Evolutionary conservation across 2,113 vertebrate species (phyloP).

Genomic region (Acinonyx jubatus): DNA sequence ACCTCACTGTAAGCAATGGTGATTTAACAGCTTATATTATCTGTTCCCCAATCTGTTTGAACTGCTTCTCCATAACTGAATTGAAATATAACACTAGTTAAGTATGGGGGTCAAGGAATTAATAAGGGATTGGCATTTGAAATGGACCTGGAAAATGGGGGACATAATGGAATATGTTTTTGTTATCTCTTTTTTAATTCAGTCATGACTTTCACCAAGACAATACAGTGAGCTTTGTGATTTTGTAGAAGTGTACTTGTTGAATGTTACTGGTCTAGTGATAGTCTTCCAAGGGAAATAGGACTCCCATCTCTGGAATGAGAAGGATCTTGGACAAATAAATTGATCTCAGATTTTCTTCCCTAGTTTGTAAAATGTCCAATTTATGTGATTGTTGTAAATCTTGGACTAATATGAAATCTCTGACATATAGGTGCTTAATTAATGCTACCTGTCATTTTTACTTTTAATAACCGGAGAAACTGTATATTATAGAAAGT

Average conservation of each 20-base stretch:
- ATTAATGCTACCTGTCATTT: neutral
- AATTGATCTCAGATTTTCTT: neutral
- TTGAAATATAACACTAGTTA: constrained; percentile 17
- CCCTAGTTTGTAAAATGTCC: neutral
- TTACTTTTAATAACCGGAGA: neutral
- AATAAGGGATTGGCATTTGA: neutral
- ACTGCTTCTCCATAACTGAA: neutral
- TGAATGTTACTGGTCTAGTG: neutral
- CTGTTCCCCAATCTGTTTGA: neutral
- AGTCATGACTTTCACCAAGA: neutral
- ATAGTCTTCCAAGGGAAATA: neutral
- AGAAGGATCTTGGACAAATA: neutral
- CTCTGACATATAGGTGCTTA: neutral
- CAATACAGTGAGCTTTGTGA: neutral
- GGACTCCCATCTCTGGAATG: neutral
- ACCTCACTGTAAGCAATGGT: neutral
- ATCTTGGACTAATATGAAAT: neutral
- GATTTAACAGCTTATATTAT: neutral
- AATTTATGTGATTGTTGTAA: neutral
- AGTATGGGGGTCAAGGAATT: neutral
- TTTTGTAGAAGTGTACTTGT: neutral
- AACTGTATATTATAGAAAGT: neutral
- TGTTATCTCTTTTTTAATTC: neutral
- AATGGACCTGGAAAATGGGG: neutral
- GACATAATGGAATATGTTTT: neutral